Conservation (phyloP, 1,140 invertebrate species). For the Musca vetustissima region DNA sequence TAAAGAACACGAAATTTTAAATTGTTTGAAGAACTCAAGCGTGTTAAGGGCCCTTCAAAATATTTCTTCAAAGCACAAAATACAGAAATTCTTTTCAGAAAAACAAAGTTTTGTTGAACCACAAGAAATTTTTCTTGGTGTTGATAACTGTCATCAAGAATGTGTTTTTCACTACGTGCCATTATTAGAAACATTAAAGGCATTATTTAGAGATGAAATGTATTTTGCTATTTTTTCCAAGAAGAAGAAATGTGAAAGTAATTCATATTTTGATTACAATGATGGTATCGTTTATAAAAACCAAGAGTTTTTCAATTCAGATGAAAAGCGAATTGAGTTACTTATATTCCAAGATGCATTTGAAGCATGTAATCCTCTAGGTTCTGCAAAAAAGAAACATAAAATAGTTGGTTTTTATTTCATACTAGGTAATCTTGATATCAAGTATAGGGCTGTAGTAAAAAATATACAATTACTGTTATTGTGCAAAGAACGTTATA, state of each 20-base stretch:
- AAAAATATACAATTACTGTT: constrained; percentile 23
- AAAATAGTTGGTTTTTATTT: constrained; percentile 22
- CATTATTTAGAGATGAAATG: constrained; percentile 6
- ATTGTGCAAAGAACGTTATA: constrained; percentile 16
- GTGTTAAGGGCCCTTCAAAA: too few species aligned
- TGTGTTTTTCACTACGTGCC: constrained; percentile 16
- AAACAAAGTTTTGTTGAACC: not conserved
- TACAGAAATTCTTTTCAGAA: too few species aligned
- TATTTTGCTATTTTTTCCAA: not conserved
- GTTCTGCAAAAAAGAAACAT: constrained; percentile 26
- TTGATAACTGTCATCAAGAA: constrained; percentile 14
- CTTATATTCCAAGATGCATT: constrained; percentile 23
- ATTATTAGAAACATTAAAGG: constrained; percentile 10
- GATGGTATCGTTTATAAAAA: constrained; percentile 18
- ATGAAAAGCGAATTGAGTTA: constrained; percentile 2
- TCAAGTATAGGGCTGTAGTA: constrained; percentile 12
- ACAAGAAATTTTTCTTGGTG: constrained; percentile 9
- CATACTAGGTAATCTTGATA: constrained; percentile 11
- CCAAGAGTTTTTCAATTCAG: constrained; percentile 1
- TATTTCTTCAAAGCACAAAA: too few species aligned
- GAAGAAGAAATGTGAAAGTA: constrained; percentile 7
- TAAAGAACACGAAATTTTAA: too few species aligned
- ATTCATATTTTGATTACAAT: constrained; percentile 20
- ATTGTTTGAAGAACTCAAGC: too few species aligned
- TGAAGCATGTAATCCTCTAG: constrained; percentile 20